These are phyloP conservation scores for Hirtodrosophila trivittata DNA, from an alignment of 2,888 invertebrate genomes.

Conservation along the genomic window DNA sequence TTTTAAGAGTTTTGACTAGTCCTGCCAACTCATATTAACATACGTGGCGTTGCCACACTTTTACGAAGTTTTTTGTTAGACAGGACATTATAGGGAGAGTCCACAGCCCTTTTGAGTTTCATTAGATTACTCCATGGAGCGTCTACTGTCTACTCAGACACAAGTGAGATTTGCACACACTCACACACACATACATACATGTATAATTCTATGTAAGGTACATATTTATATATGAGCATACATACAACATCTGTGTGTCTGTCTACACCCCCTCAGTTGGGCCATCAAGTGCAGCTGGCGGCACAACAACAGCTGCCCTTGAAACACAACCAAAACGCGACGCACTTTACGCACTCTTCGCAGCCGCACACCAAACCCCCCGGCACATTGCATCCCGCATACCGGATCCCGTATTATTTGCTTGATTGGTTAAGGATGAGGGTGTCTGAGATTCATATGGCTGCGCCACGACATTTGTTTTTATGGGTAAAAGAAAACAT, in stretches of 20 bases:
- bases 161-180: background rate
- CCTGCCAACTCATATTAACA: too few relatives aligned
- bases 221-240: background rate
- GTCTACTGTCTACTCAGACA: conserved; percentile 2
- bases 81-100: too few relatives aligned
- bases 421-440: conserved; percentile 22
- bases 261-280: conserved; percentile 24
- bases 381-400: background rate
- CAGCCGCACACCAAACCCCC: background rate
- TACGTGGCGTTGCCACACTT: too few relatives aligned
- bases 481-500: too few relatives aligned
- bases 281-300: conserved; percentile 63
- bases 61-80: too few relatives aligned
- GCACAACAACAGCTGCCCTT: conserved; percentile 53
- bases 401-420: conserved; percentile 6
- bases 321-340: conserved; percentile 40
- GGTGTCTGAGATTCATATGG: too few relatives aligned
- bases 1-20: too few relatives aligned
- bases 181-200: conserved; percentile 7
- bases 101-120: too few relatives aligned
- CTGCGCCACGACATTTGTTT: too few relatives aligned
- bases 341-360: conserved; percentile 63
- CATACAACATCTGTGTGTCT: too few relatives aligned
- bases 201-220: conserved; percentile 11
- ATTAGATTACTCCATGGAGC: background rate